Evolutionary conservation across 30 jellyfish, hydroid and myxozoan species (phyloP), one percentile per base, ranked within the genome.

Genomic region (Chrysaora quinquecirrha): DNA sequence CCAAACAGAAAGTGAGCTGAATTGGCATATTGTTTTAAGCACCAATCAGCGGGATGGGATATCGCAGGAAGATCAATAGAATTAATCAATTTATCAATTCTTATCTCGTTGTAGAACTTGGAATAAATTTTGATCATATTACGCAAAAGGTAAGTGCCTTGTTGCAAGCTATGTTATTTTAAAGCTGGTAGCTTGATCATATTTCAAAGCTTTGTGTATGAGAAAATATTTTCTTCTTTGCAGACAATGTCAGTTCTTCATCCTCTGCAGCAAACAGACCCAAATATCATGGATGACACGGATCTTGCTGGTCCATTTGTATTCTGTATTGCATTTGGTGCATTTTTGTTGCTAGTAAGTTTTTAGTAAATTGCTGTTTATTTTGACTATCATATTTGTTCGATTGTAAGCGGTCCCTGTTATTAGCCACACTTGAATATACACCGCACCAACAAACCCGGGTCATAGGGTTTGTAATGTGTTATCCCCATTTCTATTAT

Each of bases 231-330:
- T 38, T 38, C 16, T 58, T 62, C 25, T 22, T 69, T 73, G 30
- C 73, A 93, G 99, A 93, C 99, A 16, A 81, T 76, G 90, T 87
- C 97, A 22, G 99, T 93, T 11, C 76, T 93, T 20, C 90, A 93
- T 63, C 99, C 99, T 1, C 47, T 93, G 11, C 91, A 87, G 75
- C 93, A 87, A 65, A 79, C 97, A 1, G 99, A 93, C 60, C 95
- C 97, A 72, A 93, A 80, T 65, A 88, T 93, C 65, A 88, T 93
- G 99, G 97, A 87, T 84, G 99, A 93, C 62, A 82, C 99, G 2
- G 99, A 93, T 73, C 96, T 93, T 49, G 99, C 99, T 61, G 99
- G 99, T 6, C 99, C 99, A 27, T 80, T 93, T 54, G 99, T 93
- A 0, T 93, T 87, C 54, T 93, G 97, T 76, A 78, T 93, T 34